Conservation (phyloP, 2,113 vertebrate genomes). For the Oryctolagus cuniculus region mOryCun1.1 NC_091438.1:11635501-11636000, state of each 20-base stretch:
- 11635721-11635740: background rate
- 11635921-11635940: too few relatives aligned
- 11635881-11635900: background rate
- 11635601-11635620: too few relatives aligned
- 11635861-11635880: background rate
- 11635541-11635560: too few relatives aligned
- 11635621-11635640: too few relatives aligned
- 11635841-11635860: background rate
- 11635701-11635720: background rate
- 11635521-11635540: too few relatives aligned
- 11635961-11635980: background rate
- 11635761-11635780: background rate
- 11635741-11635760: background rate
- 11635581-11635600: too few relatives aligned
- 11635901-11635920: background rate
- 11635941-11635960: background rate
- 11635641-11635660: too few relatives aligned
- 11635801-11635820: background rate
- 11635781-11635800: background rate
- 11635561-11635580: too few relatives aligned
- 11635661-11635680: too few relatives aligned
- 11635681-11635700: too few relatives aligned
- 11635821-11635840: background rate
- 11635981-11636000: background rate
- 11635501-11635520: too few relatives aligned